Evolutionary conservation across 1,140 invertebrate species (phyloP).

Genomic region (Popillia japonica): DNA sequence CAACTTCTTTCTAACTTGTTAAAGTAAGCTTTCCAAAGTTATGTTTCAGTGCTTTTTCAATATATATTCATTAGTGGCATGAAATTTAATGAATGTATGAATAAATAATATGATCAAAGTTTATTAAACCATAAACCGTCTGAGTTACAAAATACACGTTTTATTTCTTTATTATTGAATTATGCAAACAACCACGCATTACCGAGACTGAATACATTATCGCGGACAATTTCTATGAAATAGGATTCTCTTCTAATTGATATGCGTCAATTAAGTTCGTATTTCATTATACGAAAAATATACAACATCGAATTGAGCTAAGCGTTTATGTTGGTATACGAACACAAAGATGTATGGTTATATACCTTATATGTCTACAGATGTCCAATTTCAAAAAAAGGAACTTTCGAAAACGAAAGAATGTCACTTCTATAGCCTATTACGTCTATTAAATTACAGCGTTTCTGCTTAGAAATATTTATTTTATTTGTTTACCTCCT

Average conservation of each 20-base stretch:
- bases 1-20: too few species aligned
- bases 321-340: neutral
- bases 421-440: neutral
- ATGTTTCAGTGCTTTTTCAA: too few species aligned
- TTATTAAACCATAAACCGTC: neutral
- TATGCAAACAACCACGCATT: neutral
- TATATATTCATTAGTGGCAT: neutral
- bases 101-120: neutral
- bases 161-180: neutral
- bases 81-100: neutral
- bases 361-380: neutral
- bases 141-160: neutral
- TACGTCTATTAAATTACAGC: neutral
- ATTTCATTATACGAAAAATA: constrained; percentile 1
- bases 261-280: neutral
- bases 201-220: neutral
- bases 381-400: neutral
- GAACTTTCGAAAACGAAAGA: neutral
- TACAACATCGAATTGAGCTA: neutral
- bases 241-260: constrained; percentile 4
- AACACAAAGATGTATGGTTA: neutral
- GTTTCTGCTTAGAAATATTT: constrained; percentile 4
- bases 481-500: constrained; percentile 5
- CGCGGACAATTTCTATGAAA: neutral
- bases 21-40: too few species aligned